Conservation (phyloP, 2,797 vertebrate genomes). For the Falco columbarius region DNA sequence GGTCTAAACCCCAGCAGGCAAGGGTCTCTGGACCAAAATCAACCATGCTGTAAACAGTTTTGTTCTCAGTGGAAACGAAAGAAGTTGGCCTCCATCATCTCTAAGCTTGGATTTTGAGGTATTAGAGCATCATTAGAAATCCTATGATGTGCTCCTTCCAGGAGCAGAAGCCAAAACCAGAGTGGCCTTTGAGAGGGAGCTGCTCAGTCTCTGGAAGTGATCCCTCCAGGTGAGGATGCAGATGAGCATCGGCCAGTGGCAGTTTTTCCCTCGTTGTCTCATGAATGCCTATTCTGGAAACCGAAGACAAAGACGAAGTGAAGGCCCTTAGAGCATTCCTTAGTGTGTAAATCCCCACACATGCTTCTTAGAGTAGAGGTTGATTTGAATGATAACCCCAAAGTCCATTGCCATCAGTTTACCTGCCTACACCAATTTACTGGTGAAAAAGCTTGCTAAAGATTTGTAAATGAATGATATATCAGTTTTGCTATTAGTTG, state of each 20-base stretch:
- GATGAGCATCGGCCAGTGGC: accelerated
- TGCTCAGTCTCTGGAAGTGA: background rate
- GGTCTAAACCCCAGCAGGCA: background rate
- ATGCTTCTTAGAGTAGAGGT: background rate
- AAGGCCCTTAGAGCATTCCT: background rate
- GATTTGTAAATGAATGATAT: background rate
- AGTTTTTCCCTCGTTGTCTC: background rate
- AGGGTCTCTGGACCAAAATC: background rate
- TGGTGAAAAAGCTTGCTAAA: background rate
- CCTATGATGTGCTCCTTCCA: background rate
- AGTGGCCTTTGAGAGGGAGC: background rate
- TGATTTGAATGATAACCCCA: background rate
- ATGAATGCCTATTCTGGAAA: background rate
- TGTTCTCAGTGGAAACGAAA: background rate
- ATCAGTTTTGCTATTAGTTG: background rate
- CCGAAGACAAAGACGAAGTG: background rate
- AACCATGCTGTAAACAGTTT: background rate
- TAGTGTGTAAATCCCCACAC: background rate
- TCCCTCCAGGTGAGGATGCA: background rate
- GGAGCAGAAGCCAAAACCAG: background rate
- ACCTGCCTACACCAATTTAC: background rate
- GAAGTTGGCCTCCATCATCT: background rate
- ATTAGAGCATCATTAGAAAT: background rate
- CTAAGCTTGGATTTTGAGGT: background rate
- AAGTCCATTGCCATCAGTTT: background rate